A percentile compares a stretch with the other conserved stretches of the same genome.
Conservation (phyloP, 2,888 invertebrate species). For the Drosophila birchii region DNA sequence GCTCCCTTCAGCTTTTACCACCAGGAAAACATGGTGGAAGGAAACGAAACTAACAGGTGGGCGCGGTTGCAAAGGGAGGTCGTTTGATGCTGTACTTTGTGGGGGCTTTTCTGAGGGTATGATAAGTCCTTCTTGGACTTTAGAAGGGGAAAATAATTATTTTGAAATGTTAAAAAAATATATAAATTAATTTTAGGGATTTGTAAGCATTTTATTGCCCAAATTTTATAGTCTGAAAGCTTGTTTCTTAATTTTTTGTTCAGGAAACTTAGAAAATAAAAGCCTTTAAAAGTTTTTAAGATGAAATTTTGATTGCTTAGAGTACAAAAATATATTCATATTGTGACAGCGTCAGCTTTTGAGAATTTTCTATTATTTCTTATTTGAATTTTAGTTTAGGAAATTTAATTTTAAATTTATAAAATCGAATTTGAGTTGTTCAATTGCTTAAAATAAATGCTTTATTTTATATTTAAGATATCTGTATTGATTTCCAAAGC, state of each 20-base stretch:
- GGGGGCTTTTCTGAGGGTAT: neutral
- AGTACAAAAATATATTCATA: no score
- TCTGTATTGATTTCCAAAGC: no score
- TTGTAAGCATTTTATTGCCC: fast-evolving
- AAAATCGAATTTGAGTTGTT: no score
- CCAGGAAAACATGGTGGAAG: neutral
- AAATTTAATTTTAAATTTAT: no score
- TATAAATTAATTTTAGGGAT: fast-evolving
- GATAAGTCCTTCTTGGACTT: neutral
- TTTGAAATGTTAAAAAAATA: neutral
- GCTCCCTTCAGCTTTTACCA: neutral
- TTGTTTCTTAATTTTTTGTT: neutral
- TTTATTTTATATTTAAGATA: neutral
- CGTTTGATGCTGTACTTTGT: neutral
- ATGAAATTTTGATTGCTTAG: neutral
- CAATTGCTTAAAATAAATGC: no score
- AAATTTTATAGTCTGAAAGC: neutral
- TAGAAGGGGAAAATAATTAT: no score
- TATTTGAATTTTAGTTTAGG: no score
- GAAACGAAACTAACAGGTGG: constrained; percentile 11
- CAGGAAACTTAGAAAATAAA: neutral
- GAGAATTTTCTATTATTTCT: no score
- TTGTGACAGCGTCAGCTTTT: no score
- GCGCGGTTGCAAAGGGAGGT: neutral
- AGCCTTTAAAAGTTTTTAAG: neutral